Evolutionary conservation across 2,888 invertebrate genomes (phyloP).

Genomic region (Caenorhabditis macrosperma): DNA sequence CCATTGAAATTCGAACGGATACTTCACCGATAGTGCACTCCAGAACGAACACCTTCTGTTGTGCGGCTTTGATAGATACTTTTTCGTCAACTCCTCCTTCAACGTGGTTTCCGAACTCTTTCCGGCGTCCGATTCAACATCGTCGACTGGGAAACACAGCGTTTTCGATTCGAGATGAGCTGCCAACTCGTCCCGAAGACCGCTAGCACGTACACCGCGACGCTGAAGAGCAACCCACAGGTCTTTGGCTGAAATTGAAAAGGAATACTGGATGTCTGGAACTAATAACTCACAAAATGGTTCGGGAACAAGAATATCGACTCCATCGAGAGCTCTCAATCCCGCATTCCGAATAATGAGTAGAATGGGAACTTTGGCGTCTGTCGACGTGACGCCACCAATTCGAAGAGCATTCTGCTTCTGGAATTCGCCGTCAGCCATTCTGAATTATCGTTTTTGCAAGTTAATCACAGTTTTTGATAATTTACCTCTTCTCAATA

Average conservation of each 20-base stretch:
- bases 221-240: slow-evolving; percentile 75
- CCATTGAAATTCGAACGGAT: slow-evolving; percentile 69
- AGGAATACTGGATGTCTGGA: neutral
- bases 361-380: slow-evolving; percentile 61
- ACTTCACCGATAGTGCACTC: slow-evolving; percentile 65
- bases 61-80: slow-evolving; percentile 60
- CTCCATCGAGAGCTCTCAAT: slow-evolving; percentile 55
- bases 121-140: slow-evolving; percentile 64
- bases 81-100: slow-evolving; percentile 56
- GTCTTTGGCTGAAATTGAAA: slow-evolving; percentile 66
- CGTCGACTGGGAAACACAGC: slow-evolving; percentile 68
- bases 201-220: slow-evolving; percentile 69
- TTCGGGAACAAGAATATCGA: slow-evolving; percentile 65
- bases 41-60: slow-evolving; percentile 71
- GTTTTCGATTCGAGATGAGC: slow-evolving; percentile 67
- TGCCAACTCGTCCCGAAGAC: slow-evolving; percentile 68
- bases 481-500: slow-evolving; percentile 11
- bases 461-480: too few relatives aligned
- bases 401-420: slow-evolving; percentile 47
- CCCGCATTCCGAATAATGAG: slow-evolving; percentile 58
- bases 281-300: slow-evolving; percentile 54
- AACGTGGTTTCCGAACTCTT: slow-evolving; percentile 38
- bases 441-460: too few relatives aligned
- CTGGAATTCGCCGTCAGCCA: slow-evolving; percentile 39
- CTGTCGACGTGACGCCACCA: slow-evolving; percentile 48